A percentile compares a stretch with the other conserved stretches of the same genome.
These are phyloP conservation scores for Aleiodes testaceus DNA, from an alignment of 2,888 invertebrate species.

Conservation along the genomic window DNA sequence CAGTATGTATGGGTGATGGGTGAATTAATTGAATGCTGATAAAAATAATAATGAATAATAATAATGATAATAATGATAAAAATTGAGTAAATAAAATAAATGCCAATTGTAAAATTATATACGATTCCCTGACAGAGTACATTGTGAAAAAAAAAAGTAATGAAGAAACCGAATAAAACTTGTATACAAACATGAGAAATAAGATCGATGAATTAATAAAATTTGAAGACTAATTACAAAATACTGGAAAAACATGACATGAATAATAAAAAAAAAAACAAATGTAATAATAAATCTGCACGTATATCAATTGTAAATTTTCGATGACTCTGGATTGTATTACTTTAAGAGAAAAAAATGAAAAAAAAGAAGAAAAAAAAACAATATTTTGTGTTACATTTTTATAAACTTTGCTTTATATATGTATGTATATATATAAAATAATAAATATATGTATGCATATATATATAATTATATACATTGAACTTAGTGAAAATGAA, in stretches of 20 bases:
- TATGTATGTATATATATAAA: conserved; percentile 44
- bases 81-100: conserved; percentile 31
- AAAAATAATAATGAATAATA: conserved; percentile 47
- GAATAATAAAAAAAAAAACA: conserved; percentile 41
- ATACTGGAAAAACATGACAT: conserved; percentile 37
- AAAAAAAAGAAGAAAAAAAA: conserved; percentile 46
- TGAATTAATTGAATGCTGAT: conserved; percentile 29
- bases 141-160: conserved; percentile 39
- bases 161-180: conserved; percentile 38
- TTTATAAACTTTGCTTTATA: conserved; percentile 70
- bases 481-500: conserved; percentile 9
- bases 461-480: conserved; percentile 21
- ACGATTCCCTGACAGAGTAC: conserved; percentile 17
- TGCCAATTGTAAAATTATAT: conserved; percentile 31
- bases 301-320: conserved; percentile 67
- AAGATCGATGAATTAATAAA: conserved; percentile 11
- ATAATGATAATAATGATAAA: conserved; percentile 42
- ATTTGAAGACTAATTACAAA: conserved; percentile 20
- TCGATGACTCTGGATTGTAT: conserved; percentile 69
- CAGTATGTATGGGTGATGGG: conserved; percentile 48
- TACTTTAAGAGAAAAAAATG: conserved; percentile 62
- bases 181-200: conserved; percentile 39
- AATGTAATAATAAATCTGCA: conserved; percentile 56
- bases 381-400: conserved; percentile 71
- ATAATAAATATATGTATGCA: conserved; percentile 34